These are phyloP conservation scores for Byasa hedistus DNA, from an alignment of 2,888 invertebrate genomes.

Conservation along the genomic window DNA sequence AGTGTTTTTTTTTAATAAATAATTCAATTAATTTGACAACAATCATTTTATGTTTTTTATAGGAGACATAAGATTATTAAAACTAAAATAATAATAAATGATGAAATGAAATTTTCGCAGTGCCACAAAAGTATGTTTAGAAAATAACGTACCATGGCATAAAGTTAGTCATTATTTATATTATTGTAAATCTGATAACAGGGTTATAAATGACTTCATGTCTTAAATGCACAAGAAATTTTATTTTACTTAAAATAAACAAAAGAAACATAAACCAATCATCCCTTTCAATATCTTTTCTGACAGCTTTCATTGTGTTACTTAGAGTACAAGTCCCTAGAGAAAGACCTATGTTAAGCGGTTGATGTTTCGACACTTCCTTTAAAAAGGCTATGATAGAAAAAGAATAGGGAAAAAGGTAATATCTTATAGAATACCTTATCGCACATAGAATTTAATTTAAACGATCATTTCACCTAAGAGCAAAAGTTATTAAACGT, in stretches of 20 bases:
- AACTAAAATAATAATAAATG: too few relatives aligned
- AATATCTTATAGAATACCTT: not conserved
- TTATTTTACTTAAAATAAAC: not conserved
- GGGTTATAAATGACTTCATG: too few relatives aligned
- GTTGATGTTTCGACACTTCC: slow-evolving; percentile 22
- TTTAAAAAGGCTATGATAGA: slow-evolving; percentile 2
- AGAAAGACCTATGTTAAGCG: slow-evolving; percentile 26
- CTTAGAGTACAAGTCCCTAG: slow-evolving; percentile 20
- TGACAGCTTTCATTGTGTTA: slow-evolving; percentile 24
- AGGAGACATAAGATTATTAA: too few relatives aligned
- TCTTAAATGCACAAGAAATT: not conserved
- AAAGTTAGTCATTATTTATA: too few relatives aligned
- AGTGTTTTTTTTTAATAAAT: too few relatives aligned
- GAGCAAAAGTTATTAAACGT: not conserved
- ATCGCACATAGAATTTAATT: not conserved
- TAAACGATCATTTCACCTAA: not conserved
- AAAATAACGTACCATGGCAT: too few relatives aligned
- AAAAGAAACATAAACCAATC: not conserved
- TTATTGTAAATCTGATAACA: too few relatives aligned
- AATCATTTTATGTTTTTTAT: too few relatives aligned
- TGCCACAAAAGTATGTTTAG: too few relatives aligned
- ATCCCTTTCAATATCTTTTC: slow-evolving; percentile 1
- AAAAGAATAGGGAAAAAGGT: not conserved
- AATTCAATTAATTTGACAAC: too few relatives aligned
- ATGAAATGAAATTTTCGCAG: too few relatives aligned